Base-by-base conservation (phyloP, 2,797 vertebrate genomes). In the Mormyrops attenuatus region DNA sequence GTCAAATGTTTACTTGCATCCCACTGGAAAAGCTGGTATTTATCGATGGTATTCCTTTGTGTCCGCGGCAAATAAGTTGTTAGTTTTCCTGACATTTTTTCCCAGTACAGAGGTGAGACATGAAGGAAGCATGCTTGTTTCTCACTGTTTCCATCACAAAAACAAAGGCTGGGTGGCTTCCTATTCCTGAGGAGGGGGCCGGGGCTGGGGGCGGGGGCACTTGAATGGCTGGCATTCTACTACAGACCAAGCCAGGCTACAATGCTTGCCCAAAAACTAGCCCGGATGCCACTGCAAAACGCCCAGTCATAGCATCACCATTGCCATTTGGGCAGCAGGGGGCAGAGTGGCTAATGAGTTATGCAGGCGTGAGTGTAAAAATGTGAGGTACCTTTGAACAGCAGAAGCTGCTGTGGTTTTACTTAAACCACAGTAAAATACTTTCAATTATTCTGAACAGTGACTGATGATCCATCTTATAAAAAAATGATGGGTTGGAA, bases 61-160 rank as follows among this genome's bases (percentile, higher is more conserved):
- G 26, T 41, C 30, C 66, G 17, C 38, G 2, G 30, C 15, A 63
- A 44, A 49, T 44, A 69, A 66, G 9, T 38, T 5, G 3, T 41
- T 47, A 22, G n/a, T 49, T 22, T 85, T 85, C 41, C 47, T 22
- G 41, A 22, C n/a, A 22, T 50, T 66, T 88, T 63, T 88, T 53
- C 2, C 66, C 30, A 87, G 34, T n/a, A 55, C 13, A 88, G 87
- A 88, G 90, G 88, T 88, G 88, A 91, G 80, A 89, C 90, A 82
- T 57, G 85, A 91, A 44, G 50, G 85, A 87, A 57, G 85, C 90
- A 63, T 89, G 52, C 89, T 91, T 91, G 91, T 92, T 93, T 93
- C 38, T 8, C 44, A 88, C 41, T 4, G 93, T 95, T 95, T 94
- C 94, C 93, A 94, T 94, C 91, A 89, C 84, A 88, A 91, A 89